Base-by-base conservation (phyloP, 2,797 vertebrate genomes). In the Sebastes iracundus region DNA sequence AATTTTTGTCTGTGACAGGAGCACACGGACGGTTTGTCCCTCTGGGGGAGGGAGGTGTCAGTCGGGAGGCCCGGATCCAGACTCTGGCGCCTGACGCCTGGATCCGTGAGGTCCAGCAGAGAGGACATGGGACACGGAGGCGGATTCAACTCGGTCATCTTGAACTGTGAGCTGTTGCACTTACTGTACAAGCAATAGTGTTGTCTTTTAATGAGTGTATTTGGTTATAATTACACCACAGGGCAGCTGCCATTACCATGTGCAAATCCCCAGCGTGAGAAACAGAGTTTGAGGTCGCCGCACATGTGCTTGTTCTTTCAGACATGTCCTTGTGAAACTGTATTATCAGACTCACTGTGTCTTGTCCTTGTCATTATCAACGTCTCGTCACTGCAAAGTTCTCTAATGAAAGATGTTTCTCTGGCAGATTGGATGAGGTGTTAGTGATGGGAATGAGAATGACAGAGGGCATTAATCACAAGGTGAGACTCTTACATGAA, bases 31-130 rank as follows among this genome's bases (percentile, higher is more conserved):
- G 96, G 20, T 99, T 99, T 10, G 82, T 96, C 49, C 95, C 90
- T 0, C 7, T 65, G 7, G 94, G 79, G 0, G 94, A 94, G 6
- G 96, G 96, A 0, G 70, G 89, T 13, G 18, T 28, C 7, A 72
- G 69, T 3, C 94, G 97, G 28, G 97, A 99, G 86, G 97, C 97
- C 0, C 95, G 97, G 30, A 97, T 97, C 42, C 98, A 98, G 95
- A 98, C 96, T 0, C 92, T 96, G 86, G 97, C 97, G 72, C 98
- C 98, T 0, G 95, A 97, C 0, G 42, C 93, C 72, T 99, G 98
- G 97, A 97, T 98, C 93, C 91, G 62, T 80, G 98, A 99, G 83
- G 97, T 99, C 82, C 95, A 70, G 71, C 90, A 84, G 28, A 71
- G 71, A 53, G 97, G 98, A 12, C 98, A 99, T 0, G 96, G 96